Conservation (phyloP, 2,888 invertebrate genomes). For the Hydrotaea diabolus region DNA sequence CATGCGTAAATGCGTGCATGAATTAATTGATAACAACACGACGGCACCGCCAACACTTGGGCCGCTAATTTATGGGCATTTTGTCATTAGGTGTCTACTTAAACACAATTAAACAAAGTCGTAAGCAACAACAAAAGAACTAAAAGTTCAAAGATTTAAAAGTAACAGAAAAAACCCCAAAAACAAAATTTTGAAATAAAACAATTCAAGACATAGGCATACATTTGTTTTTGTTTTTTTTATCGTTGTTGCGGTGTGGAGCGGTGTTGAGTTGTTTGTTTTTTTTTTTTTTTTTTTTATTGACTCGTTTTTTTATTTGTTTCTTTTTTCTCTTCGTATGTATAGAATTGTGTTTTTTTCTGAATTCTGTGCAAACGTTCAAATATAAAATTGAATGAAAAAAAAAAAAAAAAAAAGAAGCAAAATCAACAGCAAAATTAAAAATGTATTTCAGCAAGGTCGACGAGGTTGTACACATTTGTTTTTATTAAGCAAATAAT, state of each 20-base stretch:
- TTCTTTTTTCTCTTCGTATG: slow-evolving; percentile 9
- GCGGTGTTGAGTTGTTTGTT: slow-evolving; percentile 8
- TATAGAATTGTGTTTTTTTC: slow-evolving; percentile 51
- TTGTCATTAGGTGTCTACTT: slow-evolving; percentile 38
- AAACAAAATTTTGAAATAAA: slow-evolving; percentile 9
- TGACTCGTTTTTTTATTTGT: slow-evolving; percentile 40
- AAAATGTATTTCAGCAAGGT: slow-evolving; percentile 59
- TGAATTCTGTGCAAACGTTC: slow-evolving; percentile 35
- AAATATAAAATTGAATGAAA: slow-evolving; percentile 47
- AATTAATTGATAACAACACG: slow-evolving; percentile 54
- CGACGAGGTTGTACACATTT: slow-evolving; percentile 66
- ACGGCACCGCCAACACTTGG: slow-evolving; percentile 40
- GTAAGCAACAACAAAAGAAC: not conserved
- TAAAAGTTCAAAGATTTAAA: not conserved
- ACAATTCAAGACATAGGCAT: slow-evolving; percentile 55
- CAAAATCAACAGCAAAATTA: not conserved
- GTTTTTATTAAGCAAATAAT: slow-evolving; percentile 49
- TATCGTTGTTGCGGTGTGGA: no score
- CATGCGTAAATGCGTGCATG: slow-evolving; percentile 59
- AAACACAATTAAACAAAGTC: slow-evolving; percentile 49
- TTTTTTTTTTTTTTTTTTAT: slow-evolving; percentile 51
- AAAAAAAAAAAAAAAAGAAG: no score
- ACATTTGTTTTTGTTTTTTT: not conserved
- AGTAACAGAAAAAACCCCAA: slow-evolving; percentile 22
- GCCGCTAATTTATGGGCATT: not conserved